Percentiles rank a stretch among this genome's conserved stretches.
Evolutionary conservation across 2,797 vertebrate species (phyloP).

Genomic region (Amniataba percoides): DNA sequence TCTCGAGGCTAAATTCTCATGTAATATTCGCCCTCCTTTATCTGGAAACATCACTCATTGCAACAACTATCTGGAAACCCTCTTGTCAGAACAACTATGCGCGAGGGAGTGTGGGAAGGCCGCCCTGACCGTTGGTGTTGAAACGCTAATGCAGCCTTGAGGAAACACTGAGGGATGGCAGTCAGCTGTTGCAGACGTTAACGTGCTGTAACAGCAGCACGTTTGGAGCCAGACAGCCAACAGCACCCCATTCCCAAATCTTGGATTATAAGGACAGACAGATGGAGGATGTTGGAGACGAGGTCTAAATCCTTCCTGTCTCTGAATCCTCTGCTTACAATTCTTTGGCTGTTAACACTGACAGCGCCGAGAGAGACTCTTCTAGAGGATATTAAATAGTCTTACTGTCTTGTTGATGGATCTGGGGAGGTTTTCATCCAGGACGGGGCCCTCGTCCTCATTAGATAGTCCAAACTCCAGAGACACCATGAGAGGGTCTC

Average conservation of each 20-base stretch:
- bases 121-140: slow-evolving; percentile 31
- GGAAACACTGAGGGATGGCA: slow-evolving; percentile 64
- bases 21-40: slow-evolving; percentile 22
- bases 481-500: slow-evolving; percentile 91
- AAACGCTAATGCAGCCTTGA: slow-evolving; percentile 40
- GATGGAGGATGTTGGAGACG: slow-evolving; percentile 40
- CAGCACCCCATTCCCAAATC: slow-evolving; percentile 22
- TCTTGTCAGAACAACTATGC: slow-evolving; percentile 55
- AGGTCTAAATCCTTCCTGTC: slow-evolving; percentile 44
- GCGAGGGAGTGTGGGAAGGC: slow-evolving; percentile 76
- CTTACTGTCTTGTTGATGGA: slow-evolving; percentile 92
- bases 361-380: slow-evolving; percentile 1
- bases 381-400: neutral
- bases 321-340: slow-evolving; percentile 20
- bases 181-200: slow-evolving; percentile 77
- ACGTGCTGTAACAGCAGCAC: slow-evolving; percentile 42
- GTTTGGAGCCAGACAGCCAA: slow-evolving; percentile 40
- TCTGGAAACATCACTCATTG: slow-evolving; percentile 44
- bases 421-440: slow-evolving; percentile 90
- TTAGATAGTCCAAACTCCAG: slow-evolving; percentile 91
- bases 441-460: slow-evolving; percentile 91
- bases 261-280: slow-evolving; percentile 39
- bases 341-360: slow-evolving; percentile 12
- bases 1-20: slow-evolving; percentile 9
- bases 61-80: slow-evolving; percentile 47